Percentiles rank a stretch among this genome's conserved stretches.
phyloP scores from a whole-genome alignment of 1,140 invertebrate species.

The Diorhabda carinulata region DNA sequence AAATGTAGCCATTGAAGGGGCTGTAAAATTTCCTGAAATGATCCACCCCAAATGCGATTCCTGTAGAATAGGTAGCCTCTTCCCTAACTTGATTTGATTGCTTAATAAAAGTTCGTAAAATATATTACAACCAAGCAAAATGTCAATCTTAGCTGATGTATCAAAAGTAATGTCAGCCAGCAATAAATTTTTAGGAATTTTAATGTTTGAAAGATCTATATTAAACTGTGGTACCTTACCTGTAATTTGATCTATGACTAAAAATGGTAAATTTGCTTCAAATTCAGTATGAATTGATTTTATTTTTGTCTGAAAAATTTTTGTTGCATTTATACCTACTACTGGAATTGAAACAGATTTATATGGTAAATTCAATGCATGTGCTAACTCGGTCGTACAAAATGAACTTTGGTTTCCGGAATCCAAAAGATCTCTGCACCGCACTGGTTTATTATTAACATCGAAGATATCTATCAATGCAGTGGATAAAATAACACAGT shows the following conservation, averaged over 20 bases:
- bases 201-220: background rate
- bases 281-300: conserved; percentile 21
- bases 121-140: conserved; percentile 15
- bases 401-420: conserved; percentile 14
- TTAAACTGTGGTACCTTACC: conserved; percentile 16
- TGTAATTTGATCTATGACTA: conserved; percentile 23
- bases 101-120: conserved; percentile 14
- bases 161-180: conserved; percentile 19
- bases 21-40: conserved; percentile 4
- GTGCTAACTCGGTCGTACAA: conserved; percentile 4
- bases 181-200: conserved; percentile 9
- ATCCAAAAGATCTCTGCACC: conserved; percentile 19
- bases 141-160: conserved; percentile 12
- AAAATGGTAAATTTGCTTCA: conserved; percentile 26
- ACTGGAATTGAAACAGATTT: conserved; percentile 5
- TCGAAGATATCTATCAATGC: conserved; percentile 9
- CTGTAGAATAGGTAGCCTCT: conserved; percentile 14
- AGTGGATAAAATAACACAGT: conserved; percentile 6
- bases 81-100: conserved; percentile 14
- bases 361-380: conserved; percentile 8
- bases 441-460: background rate
- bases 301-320: conserved; percentile 3
- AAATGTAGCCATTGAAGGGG: background rate
- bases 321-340: conserved; percentile 5
- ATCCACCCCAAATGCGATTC: conserved; percentile 23